Conservation (phyloP, 1,140 invertebrate species). For the Cherax quadricarinatus region DNA sequence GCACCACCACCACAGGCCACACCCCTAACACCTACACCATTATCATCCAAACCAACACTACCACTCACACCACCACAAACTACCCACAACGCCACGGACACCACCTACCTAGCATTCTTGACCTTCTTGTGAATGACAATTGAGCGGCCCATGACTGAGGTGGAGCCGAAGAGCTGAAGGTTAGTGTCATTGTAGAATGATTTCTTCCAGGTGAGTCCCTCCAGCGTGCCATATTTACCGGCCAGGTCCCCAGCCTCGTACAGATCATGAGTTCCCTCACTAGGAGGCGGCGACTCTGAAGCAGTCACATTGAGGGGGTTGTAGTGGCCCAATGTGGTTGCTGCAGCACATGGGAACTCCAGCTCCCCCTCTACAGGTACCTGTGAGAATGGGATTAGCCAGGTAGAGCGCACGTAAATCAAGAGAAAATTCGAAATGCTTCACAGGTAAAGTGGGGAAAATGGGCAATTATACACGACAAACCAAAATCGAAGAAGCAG, state of each 20-base stretch:
- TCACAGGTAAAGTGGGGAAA: not conserved
- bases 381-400: conserved; percentile 76
- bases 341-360: conserved; percentile 91
- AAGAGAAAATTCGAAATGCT: not conserved
- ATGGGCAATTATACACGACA: not conserved
- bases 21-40: too few species aligned
- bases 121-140: conserved; percentile 89
- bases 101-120: conserved; percentile 75
- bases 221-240: conserved; percentile 87
- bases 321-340: conserved; percentile 88
- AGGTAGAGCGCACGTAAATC: not conserved
- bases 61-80: not conserved
- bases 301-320: conserved; percentile 87
- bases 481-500: not conserved
- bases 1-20: too few species aligned
- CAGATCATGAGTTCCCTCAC: conserved; percentile 86
- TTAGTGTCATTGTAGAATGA: conserved; percentile 88
- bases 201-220: conserved; percentile 78
- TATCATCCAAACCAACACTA: too few species aligned
- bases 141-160: conserved; percentile 90
- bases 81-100: not conserved
- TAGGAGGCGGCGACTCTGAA: conserved; percentile 80
- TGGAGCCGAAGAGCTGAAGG: conserved; percentile 88
- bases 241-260: conserved; percentile 91
- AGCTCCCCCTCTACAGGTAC: conserved; percentile 87